phyloP scores from a whole-genome alignment of 2,113 vertebrate genomes.

The Mus pahari region DNA sequence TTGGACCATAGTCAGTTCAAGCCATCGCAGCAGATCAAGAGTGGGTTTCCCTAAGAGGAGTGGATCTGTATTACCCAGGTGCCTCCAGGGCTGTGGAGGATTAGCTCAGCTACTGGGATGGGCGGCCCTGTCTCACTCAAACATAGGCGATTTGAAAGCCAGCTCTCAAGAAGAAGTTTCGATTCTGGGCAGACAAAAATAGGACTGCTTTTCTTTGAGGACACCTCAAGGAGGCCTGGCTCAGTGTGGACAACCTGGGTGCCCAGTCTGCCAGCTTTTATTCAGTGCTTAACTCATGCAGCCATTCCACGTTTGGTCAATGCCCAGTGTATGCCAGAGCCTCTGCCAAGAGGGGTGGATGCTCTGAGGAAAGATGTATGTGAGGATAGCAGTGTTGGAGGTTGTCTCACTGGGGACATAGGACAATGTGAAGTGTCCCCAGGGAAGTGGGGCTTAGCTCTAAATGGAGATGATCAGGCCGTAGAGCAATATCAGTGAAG shows the following conservation, averaged over 20 bases:
- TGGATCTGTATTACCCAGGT: background rate
- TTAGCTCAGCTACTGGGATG: background rate
- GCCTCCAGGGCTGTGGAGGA: background rate
- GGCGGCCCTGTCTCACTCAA: background rate
- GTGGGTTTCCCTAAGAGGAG: background rate
- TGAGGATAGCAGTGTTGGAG: background rate
- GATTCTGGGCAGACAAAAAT: background rate
- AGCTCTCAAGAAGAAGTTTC: background rate
- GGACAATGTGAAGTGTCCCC: background rate
- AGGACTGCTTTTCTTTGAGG: background rate
- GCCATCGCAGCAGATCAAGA: background rate
- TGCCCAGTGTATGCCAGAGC: background rate
- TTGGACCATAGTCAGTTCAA: background rate
- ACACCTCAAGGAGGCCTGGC: background rate
- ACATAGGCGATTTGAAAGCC: background rate
- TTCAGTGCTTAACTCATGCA: background rate
- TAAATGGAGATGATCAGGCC: background rate
- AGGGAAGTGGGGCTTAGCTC: background rate
- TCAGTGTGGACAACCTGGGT: background rate
- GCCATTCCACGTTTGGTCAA: background rate
- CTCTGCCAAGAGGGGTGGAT: slow-evolving; percentile 17
- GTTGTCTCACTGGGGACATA: background rate
- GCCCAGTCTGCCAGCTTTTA: background rate
- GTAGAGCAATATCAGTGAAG: background rate
- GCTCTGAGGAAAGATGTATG: slow-evolving; percentile 22